Base-by-base conservation (phyloP, 2,113 vertebrate species). In the Uria aalge region DNA sequence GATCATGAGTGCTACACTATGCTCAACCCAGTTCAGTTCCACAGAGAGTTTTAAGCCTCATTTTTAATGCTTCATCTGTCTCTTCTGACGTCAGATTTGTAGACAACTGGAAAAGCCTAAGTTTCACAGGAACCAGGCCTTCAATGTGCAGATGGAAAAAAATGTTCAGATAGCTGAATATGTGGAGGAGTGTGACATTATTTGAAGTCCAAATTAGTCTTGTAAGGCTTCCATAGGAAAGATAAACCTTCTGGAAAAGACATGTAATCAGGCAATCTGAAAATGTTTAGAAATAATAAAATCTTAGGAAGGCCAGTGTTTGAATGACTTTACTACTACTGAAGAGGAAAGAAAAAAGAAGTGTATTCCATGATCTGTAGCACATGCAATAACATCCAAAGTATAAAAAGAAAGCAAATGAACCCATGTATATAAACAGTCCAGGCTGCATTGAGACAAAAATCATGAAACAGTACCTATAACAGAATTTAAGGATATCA, bases 31-130 rank as follows among this genome's bases (percentile, higher is more conserved):
- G 0, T 55, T 92, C 5, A 6, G 56, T 87, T 88, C 55, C 59
- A 36, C 9, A 6, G 36, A 17, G 30, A 52, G 20, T 88, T 85
- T 87, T 57, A 93, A 88, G 14, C 5, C 6, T 94, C 6, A 32
- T 93, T 92, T 94, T 79, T 76, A 85, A 81, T 85, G 38, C 19
- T 86, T 69, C 57, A 43, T 83, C 53, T 94, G 14, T 76, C 29
- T 93, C 20, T 85, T 60, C 43, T 60, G 19, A 22, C 77, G 34
- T 71, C 81, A 85, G 30, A 80, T 50, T 47, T 83, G 23, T 9
- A 74, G 43, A 88, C 3, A 47, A 50, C 48, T 92, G 80, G 56
- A 92, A 84, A 93, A 88, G 30, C 32, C 45, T 56, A 94, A 41
- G 21, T 50, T 45, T 71, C 38, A 84, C 3, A 83, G 57, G 47